A percentile compares a stretch with the other conserved stretches of the same genome.
Evolutionary conservation across 2,113 vertebrate species (phyloP).

Genomic region (Lutjanus erythropterus): DNA sequence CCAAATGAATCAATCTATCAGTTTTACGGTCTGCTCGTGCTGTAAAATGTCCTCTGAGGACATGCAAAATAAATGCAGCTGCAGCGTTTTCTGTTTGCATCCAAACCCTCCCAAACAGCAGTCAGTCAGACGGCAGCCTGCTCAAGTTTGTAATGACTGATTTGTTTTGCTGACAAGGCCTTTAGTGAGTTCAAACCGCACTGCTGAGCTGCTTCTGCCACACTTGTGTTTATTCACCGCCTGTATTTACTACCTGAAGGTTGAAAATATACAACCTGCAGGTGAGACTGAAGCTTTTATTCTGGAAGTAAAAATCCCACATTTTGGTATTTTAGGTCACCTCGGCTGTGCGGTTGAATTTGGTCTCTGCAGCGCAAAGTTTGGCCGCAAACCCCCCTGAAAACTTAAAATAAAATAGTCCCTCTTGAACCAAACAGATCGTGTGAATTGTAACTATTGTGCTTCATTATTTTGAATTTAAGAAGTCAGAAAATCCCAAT

Average conservation of each 20-base stretch:
- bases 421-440: background rate
- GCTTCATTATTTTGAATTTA: background rate
- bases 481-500: background rate
- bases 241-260: slow-evolving; percentile 10
- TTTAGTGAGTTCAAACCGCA: slow-evolving; percentile 28
- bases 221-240: slow-evolving; percentile 65
- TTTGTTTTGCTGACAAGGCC: slow-evolving; percentile 57
- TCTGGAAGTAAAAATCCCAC: background rate
- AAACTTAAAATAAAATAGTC: fast-evolving
- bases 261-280: background rate
- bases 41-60: background rate
- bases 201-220: slow-evolving; percentile 25
- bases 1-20: no score
- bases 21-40: slow-evolving; percentile 13
- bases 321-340: background rate
- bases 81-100: slow-evolving; percentile 2
- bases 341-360: background rate
- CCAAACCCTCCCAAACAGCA: slow-evolving; percentile 19
- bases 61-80: slow-evolving; percentile 42
- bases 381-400: background rate
- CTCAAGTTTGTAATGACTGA: slow-evolving; percentile 32
- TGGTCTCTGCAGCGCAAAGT: background rate
- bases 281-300: background rate
- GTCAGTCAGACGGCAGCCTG: slow-evolving; percentile 48
- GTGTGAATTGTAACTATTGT: background rate